phyloP scores from a whole-genome alignment of 2,113 vertebrate genomes.

The Irena cyanogastra region DNA sequence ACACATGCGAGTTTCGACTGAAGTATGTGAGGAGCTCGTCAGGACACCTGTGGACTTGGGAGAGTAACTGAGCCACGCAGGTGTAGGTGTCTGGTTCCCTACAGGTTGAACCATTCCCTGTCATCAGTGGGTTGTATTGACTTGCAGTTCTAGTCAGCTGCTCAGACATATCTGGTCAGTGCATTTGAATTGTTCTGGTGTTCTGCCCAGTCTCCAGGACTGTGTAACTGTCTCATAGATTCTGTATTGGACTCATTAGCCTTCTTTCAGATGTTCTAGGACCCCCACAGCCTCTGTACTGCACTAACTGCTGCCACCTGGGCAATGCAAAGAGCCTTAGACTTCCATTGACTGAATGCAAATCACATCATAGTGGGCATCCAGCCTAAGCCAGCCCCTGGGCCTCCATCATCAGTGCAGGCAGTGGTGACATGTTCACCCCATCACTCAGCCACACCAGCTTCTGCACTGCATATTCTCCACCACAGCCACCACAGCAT shows the following conservation, averaged over 20 bases:
- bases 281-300: neutral
- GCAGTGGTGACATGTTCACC: neutral
- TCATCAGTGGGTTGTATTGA: neutral
- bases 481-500: neutral
- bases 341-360: neutral
- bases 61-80: neutral
- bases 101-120: neutral
- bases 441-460: neutral
- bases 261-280: neutral
- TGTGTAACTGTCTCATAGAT: neutral
- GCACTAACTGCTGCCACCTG: neutral
- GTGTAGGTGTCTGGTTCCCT: neutral
- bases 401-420: neutral
- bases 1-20: accelerated
- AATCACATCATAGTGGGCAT: neutral
- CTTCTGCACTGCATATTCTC: neutral
- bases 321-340: neutral
- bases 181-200: neutral
- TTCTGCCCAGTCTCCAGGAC: neutral
- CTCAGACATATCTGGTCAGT: neutral
- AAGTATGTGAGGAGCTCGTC: neutral
- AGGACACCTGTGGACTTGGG: neutral
- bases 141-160: neutral
- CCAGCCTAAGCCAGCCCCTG: neutral
- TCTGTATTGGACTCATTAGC: neutral